Conservation (phyloP, 2,797 vertebrate genomes). For the Dicrostonyx torquatus region DNA sequence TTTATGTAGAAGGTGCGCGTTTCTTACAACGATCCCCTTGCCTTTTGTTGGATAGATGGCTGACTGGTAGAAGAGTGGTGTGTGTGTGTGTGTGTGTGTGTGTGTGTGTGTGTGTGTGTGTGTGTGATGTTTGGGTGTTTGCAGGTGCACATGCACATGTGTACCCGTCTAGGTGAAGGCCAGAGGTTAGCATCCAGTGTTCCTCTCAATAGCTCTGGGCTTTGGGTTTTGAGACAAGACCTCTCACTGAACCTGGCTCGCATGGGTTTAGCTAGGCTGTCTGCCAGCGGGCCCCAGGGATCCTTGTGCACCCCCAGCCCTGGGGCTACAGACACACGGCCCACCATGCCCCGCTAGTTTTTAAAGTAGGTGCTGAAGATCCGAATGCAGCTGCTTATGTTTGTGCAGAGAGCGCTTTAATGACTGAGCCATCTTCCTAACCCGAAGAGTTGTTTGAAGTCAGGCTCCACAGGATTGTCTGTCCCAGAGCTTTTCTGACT, state of each 20-base stretch:
- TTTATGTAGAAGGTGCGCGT: constrained; percentile 76
- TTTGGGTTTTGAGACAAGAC: neutral
- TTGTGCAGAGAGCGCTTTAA: neutral
- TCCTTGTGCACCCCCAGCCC: neutral
- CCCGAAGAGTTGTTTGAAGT: constrained; percentile 3
- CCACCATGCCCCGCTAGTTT: neutral
- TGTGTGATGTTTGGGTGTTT: neutral
- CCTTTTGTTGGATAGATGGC: constrained; percentile 62
- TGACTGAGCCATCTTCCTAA: neutral
- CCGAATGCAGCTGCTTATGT: neutral
- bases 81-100: neutral
- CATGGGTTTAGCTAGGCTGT: neutral
- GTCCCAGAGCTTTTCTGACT: constrained; percentile 64
- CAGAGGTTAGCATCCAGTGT: neutral
- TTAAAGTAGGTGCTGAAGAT: neutral
- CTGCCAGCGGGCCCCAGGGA: neutral
- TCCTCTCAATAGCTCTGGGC: neutral
- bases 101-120: neutral
- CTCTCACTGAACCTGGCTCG: neutral
- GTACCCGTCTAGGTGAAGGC: neutral
- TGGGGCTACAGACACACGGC: neutral
- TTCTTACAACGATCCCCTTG: constrained; percentile 69
- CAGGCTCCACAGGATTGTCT: constrained; percentile 69
- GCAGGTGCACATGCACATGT: neutral
- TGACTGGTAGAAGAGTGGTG: constrained; percentile 63